These are phyloP conservation scores for Onthophagus sagittarius DNA, from an alignment of 2,888 invertebrate species.

Conservation along the genomic window DNA sequence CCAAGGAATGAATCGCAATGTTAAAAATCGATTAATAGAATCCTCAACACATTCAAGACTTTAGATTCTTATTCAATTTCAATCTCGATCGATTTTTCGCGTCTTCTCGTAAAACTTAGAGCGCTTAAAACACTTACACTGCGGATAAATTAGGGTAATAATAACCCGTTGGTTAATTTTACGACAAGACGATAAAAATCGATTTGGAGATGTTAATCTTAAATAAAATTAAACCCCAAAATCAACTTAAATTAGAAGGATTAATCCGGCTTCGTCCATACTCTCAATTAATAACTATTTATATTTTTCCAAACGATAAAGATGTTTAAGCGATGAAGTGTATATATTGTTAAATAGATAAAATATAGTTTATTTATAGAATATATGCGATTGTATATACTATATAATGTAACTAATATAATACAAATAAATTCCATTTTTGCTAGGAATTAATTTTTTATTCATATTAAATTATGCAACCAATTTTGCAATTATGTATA, in stretches of 20 bases:
- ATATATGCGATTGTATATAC: constrained; percentile 38
- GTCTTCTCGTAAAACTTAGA: too few species aligned
- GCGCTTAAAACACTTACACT: too few species aligned
- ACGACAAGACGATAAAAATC: background rate
- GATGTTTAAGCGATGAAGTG: background rate
- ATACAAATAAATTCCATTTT: constrained; percentile 34
- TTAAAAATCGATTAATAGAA: constrained; percentile 26
- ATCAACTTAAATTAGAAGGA: constrained; percentile 19
- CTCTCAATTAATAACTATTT: constrained; percentile 35
- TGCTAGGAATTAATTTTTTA: constrained; percentile 12
- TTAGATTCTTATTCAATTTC: too few species aligned
- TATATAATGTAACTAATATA: constrained; percentile 1
- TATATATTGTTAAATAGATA: constrained; percentile 10
- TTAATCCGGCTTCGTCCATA: constrained; percentile 28
- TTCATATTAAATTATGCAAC: too few species aligned
- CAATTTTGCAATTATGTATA: too few species aligned
- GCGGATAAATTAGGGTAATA: too few species aligned
- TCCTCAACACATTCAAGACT: background rate
- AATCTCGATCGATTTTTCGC: too few species aligned
- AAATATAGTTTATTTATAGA: constrained; percentile 44
- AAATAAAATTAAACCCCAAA: constrained; percentile 2
- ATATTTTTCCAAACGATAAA: constrained; percentile 46
- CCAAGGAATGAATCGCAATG: constrained; percentile 48
- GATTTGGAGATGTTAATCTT: background rate
- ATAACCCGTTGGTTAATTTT: too few species aligned